Evolutionary conservation across 2,113 vertebrate species (phyloP).

Genomic region (Vireo altiloquus): DNA sequence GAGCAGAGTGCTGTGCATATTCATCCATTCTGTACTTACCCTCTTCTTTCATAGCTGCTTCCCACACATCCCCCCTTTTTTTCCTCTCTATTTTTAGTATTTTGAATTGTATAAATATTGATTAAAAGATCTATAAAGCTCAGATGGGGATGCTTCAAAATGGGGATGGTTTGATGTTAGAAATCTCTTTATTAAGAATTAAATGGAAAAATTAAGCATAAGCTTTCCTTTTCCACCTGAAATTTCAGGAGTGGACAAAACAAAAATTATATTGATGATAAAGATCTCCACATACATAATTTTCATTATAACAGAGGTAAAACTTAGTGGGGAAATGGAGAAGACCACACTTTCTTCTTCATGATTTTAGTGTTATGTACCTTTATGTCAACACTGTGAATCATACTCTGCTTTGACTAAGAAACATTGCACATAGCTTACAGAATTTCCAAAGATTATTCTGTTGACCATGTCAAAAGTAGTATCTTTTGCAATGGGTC

Average conservation of each 20-base stretch:
- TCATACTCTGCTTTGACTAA: not conserved
- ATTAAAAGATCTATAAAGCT: not conserved
- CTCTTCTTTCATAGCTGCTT: not conserved
- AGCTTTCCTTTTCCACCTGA: not conserved
- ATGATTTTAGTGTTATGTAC: not conserved
- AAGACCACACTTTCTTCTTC: not conserved
- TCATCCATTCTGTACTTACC: not conserved
- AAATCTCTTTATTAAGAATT: not conserved
- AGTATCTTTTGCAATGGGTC: not conserved
- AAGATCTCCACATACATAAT: not conserved
- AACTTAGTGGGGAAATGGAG: not conserved
- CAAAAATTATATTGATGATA: not conserved
- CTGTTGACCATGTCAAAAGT: not conserved
- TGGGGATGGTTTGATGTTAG: no score
- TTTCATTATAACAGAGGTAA: not conserved
- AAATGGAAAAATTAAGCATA: not conserved
- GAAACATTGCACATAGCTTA: not conserved
- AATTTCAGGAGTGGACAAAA: not conserved
- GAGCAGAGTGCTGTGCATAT: not conserved
- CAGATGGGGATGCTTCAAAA: not conserved
- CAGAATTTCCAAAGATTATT: not conserved
- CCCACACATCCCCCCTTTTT: rapidly evolving
- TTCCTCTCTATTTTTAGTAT: not conserved
- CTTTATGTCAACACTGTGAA: not conserved
- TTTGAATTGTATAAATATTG: not conserved